phyloP scores from a whole-genome alignment of 2,113 vertebrate genomes.

The Thalassoma bifasciatum region DNA sequence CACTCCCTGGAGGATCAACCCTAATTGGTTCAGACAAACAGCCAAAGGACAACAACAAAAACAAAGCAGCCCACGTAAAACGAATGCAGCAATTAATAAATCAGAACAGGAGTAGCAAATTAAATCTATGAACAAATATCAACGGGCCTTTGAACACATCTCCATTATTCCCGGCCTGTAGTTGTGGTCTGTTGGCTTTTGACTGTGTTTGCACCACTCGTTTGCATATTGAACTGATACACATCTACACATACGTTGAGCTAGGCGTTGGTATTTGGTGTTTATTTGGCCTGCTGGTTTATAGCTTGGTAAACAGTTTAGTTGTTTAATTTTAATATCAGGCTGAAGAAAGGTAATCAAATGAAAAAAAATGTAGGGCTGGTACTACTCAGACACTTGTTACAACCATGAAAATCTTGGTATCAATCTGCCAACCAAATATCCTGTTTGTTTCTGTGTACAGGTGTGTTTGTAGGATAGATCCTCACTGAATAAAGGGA shows the following conservation, averaged over 20 bases:
- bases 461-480: no score
- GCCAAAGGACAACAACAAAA: constrained; percentile 76
- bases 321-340: constrained; percentile 42
- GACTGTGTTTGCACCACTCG: constrained; percentile 28
- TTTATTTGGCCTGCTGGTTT: constrained; percentile 37
- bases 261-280: constrained; percentile 49
- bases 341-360: constrained; percentile 26
- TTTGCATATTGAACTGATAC: constrained; percentile 74
- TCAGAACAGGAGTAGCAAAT: constrained; percentile 77
- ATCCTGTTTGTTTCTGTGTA: no score
- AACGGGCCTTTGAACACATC: constrained; percentile 76
- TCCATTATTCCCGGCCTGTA: constrained; percentile 63
- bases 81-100: constrained; percentile 81
- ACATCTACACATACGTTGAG: constrained; percentile 47
- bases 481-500: no score
- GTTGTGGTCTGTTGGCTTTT: constrained; percentile 58
- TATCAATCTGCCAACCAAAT: no score
- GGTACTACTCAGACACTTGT: not conserved
- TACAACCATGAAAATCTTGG: no score
- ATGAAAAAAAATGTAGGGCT: constrained; percentile 21
- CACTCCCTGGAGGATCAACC: constrained; percentile 72
- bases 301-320: constrained; percentile 58
- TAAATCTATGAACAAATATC: constrained; percentile 75
- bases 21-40: constrained; percentile 83
- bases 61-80: constrained; percentile 71